Base-by-base conservation (phyloP, 2,113 vertebrate genomes). In the Phrynocephalus versicolor region DNA sequence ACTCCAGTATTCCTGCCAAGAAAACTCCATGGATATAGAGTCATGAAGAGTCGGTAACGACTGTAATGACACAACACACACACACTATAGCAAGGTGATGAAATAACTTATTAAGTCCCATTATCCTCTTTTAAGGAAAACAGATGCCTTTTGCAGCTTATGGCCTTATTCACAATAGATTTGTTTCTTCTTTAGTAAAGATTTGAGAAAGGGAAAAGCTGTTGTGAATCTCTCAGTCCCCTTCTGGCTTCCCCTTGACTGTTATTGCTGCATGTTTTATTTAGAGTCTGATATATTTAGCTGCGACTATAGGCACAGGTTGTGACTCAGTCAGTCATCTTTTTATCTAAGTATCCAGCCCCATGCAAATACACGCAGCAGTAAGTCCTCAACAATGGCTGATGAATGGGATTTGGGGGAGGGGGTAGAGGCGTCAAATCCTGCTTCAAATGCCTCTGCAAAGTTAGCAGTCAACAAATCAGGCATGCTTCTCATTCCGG, bases 381-480 rank as follows among this genome's bases (percentile, higher is more conserved):
- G 65, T 21, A 15, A 37, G 84, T 37, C 30, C 18, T 87, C 73
- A 83, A 6, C 1, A 45, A 15, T 25, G 0, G 39, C 37, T 45
- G 27, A 88, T 81, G 41, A 69, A 33, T 55, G 45, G 87, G 41
- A 39, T 67, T n/a, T n/a, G n/a, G n/a, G n/a, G n/a, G n/a, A n/a
- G n/a, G 64, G 27, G 30, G 27, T 10, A 35, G 82, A 83, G 45
- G 25, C 64, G 33, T 57, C 12, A 37, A 79, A 79, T 64, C 35
- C 25, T 41, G 9, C 39, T 37, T 67, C 16, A 45, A 55, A 72
- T 80, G 64, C n/a, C 57, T 86, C 18, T 51, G 55, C 23, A 41
- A 83, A 73, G 35, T 60, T 79, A 39, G 69, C 55, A 73, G n/a
- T 13, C 51, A 83, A 62, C 30, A 64, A n/a, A 37, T 67, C 0